Evolutionary conservation across 2,888 invertebrate species (phyloP), one percentile per base, ranked within the genome.

Genomic region (Acrocera orbiculus): DNA sequence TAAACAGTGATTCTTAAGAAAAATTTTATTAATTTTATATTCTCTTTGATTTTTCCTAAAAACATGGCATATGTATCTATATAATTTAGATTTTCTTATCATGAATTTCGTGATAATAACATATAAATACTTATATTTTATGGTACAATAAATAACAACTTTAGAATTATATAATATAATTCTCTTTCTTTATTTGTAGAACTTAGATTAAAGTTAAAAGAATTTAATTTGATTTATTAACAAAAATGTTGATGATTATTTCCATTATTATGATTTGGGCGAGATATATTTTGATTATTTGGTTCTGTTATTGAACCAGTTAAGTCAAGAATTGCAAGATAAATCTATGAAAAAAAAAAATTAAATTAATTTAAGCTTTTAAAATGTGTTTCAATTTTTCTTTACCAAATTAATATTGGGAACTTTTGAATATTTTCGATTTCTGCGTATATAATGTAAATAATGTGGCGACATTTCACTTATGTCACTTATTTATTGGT

Each of bases 171-270:
- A 11, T 11, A 8, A 5, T 30, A 6, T 11, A 13, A n/a, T 22
- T 15, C 5, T 23, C n/a, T 17, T 19, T 23, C 17, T 24, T 11
- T 19, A 16, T 25, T 42, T 32, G 5, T 14, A 39, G 38, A 36
- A 4, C 37, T 59, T 14, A 48, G 49, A 17, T 36, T 38, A 7
- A 33, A 45, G 10, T 27, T 85, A 32, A 61, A 66, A 30, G 47
- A 61, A n/a, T 81, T 79, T 53, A 68, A 82, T 23, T 60, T 66
- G 27, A 56, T 63, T 35, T 71, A 77, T 50, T 78, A 78, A 24
- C 67, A 71, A 44, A 64, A 68, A 38, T 78, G 76, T 38, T 74
- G 77, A 19, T 56, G 51, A 19, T 32, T 33, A 16, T 24, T 32
- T 9, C 32, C 32, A 17, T 28, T 27, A 17, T 8, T n/a, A 7